phyloP scores from a whole-genome alignment of 2,888 invertebrate genomes.

The Pseudolycoriella hygida region DNA sequence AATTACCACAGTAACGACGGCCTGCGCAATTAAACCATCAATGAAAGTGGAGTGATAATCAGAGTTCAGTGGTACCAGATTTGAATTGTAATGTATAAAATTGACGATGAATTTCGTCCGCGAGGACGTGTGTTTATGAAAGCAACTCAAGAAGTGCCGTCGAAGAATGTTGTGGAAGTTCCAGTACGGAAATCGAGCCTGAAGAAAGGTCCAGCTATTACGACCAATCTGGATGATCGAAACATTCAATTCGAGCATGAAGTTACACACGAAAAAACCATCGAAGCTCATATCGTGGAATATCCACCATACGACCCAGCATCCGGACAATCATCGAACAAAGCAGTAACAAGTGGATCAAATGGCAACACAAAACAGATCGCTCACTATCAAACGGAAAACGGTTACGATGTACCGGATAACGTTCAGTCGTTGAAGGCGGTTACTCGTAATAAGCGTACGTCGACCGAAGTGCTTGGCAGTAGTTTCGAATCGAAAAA shows the following conservation, averaged over 20 bases:
- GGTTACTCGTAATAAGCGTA: constrained; percentile 62
- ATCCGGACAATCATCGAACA: constrained; percentile 27
- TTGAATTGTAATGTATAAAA: constrained; percentile 16
- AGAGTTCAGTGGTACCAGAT: too few relatives aligned
- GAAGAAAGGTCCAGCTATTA: constrained; percentile 43
- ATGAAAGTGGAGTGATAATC: too few relatives aligned
- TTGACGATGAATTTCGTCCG: constrained; percentile 19
- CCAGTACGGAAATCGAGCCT: constrained; percentile 30
- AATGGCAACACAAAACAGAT: constrained; percentile 35
- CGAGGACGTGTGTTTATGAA: constrained; percentile 19
- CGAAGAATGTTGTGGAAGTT: constrained; percentile 3
- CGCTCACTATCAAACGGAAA: constrained; percentile 22
- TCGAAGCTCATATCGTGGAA: constrained; percentile 34
- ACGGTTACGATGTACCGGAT: constrained; percentile 8
- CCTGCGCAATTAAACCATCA: too few relatives aligned
- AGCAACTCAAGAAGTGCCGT: constrained; percentile 15
- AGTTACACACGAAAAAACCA: constrained; percentile 35
- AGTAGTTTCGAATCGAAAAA: constrained; percentile 71
- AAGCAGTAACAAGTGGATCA: constrained; percentile 11
- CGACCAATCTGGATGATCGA: constrained; percentile 34
- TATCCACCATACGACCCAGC: constrained; percentile 18
- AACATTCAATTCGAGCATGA: constrained; percentile 30
- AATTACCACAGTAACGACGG: too few relatives aligned
- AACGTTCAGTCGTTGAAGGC: constrained; percentile 39
- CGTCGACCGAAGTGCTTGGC: constrained; percentile 71